Percentiles rank a stretch among this genome's conserved stretches.
Conservation (phyloP, 2,888 invertebrate species). For the Drepana falcataria region DNA sequence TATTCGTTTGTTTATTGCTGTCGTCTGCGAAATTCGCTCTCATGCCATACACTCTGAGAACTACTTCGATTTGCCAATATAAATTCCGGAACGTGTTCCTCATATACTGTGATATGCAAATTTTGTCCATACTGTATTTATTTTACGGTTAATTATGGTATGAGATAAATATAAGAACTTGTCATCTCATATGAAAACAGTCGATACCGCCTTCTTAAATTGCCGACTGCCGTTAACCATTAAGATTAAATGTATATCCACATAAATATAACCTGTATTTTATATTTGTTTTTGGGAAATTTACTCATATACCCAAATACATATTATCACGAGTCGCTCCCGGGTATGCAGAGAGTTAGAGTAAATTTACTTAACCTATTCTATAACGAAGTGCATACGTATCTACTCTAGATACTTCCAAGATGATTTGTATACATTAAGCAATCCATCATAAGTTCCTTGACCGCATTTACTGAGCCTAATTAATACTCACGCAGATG, state of each 20-base stretch:
- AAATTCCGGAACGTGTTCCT: background rate
- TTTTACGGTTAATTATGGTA: too few species aligned
- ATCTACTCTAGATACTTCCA: conserved; percentile 29
- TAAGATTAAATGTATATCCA: too few species aligned
- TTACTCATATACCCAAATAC: too few species aligned
- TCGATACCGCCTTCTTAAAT: too few species aligned
- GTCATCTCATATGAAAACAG: too few species aligned
- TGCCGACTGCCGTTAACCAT: too few species aligned
- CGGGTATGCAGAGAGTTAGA: too few species aligned
- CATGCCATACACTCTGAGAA: conserved; percentile 33
- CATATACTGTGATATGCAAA: background rate
- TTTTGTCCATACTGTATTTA: too few species aligned
- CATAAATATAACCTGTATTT: too few species aligned
- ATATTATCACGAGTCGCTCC: too few species aligned
- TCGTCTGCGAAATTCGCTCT: conserved; percentile 51
- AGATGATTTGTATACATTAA: conserved; percentile 25
- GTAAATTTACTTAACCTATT: conserved; percentile 43
- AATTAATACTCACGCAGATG: conserved; percentile 47
- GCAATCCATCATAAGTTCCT: conserved; percentile 38
- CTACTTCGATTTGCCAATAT: conserved; percentile 31
- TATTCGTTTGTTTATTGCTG: conserved; percentile 50
- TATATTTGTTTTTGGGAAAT: too few species aligned
- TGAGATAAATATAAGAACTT: too few species aligned
- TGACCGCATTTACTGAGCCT: conserved; percentile 47
- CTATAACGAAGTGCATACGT: conserved; percentile 17